phyloP scores from a whole-genome alignment of 64 coral and sea anemone genomes.

The Platygyra sinensis region DNA sequence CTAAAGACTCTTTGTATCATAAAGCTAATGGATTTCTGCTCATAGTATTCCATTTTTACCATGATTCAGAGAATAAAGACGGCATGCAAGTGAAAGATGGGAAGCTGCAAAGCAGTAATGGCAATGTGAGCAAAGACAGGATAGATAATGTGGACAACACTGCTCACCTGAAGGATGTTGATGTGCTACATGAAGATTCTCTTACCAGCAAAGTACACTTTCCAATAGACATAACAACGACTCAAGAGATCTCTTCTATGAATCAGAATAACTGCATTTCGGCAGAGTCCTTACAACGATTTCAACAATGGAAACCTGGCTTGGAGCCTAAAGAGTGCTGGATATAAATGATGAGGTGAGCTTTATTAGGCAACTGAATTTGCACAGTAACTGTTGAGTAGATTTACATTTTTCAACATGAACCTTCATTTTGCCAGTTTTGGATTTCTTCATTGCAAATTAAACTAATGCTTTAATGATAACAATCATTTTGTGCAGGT shows the following conservation, averaged over 20 bases:
- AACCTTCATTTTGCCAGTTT: no score
- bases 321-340: not conserved
- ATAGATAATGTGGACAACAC: not conserved
- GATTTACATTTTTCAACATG: no score
- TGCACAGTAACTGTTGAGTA: no score
- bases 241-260: constrained; percentile 5
- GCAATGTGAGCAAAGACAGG: not conserved
- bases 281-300: constrained; percentile 2
- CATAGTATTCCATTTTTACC: not conserved
- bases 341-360: constrained; percentile 12
- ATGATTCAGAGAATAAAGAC: not conserved
- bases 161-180: not conserved
- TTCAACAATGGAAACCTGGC: constrained; percentile 31
- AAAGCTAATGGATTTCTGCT: no score
- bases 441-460: no score
- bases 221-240: constrained; percentile 4
- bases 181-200: not conserved
- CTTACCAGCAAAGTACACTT: not conserved
- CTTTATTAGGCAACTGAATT: no score
- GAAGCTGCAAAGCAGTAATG: not conserved
- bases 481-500: no score
- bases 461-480: no score
- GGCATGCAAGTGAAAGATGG: not conserved
- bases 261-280: constrained; percentile 17
- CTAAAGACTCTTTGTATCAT: no score